These are phyloP conservation scores for Macaria notata DNA, from an alignment of 2,888 invertebrate genomes.

Conservation along the genomic window DNA sequence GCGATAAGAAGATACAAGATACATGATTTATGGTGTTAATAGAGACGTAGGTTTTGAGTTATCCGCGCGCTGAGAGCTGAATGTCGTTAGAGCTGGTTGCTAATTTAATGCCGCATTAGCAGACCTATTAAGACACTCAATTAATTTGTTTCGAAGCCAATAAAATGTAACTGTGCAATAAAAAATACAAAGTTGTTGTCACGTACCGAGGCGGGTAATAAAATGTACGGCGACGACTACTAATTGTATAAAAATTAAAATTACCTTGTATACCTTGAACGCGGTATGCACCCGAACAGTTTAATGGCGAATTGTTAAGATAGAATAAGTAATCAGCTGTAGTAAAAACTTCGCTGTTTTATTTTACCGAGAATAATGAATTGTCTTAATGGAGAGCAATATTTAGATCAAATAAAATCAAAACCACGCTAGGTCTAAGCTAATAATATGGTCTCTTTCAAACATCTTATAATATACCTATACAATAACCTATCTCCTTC, in stretches of 20 bases:
- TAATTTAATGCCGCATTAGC: conserved; percentile 25
- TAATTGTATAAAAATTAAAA: conserved; percentile 16
- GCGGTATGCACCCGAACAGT: conserved; percentile 4
- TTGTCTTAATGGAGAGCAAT: not conserved
- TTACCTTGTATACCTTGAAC: conserved; percentile 18
- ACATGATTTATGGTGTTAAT: conserved; percentile 30
- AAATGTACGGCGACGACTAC: conserved; percentile 6
- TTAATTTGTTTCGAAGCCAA: conserved; percentile 27
- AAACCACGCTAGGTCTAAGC: too few species aligned
- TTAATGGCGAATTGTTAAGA: conserved; percentile 8
- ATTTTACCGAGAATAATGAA: not conserved
- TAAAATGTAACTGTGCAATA: conserved; percentile 21
- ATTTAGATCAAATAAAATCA: too few species aligned
- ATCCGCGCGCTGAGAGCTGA: conserved; percentile 17
- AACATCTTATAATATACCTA: too few species aligned
- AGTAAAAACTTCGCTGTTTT: not conserved
- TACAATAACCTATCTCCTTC: conserved; percentile 27
- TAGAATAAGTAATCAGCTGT: not conserved
- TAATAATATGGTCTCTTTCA: too few species aligned
- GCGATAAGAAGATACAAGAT: conserved; percentile 15
- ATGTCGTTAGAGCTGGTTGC: conserved; percentile 23
- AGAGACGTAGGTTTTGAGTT: conserved; percentile 31
- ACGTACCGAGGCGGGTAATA: conserved; percentile 10
- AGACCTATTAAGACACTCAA: conserved; percentile 25
- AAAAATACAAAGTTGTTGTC: conserved; percentile 17